Evolutionary conservation across 2,797 vertebrate genomes (phyloP).

Genomic region (Onychomys leucogaster): DNA sequence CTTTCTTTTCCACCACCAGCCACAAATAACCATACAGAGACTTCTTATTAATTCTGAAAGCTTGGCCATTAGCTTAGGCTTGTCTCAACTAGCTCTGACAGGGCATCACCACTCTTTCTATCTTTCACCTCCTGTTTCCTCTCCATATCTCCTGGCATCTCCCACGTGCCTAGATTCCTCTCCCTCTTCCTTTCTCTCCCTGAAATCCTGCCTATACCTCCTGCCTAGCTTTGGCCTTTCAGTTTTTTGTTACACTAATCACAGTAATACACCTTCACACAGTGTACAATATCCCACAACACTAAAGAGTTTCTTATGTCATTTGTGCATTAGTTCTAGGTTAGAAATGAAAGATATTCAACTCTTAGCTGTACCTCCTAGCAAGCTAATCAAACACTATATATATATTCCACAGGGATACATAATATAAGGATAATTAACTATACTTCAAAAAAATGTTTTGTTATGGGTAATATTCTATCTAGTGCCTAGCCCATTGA

Average conservation of each 20-base stretch:
- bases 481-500: background rate
- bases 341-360: background rate
- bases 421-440: constrained; percentile 56
- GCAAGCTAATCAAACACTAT: background rate
- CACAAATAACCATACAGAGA: background rate
- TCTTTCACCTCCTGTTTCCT: background rate
- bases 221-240: background rate
- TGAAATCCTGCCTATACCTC: background rate
- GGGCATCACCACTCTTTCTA: background rate
- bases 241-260: background rate
- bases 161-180: background rate
- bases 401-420: background rate
- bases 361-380: background rate
- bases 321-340: background rate
- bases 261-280: background rate
- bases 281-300: background rate
- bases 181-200: background rate
- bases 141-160: background rate
- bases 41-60: background rate
- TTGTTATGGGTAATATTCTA: background rate
- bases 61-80: background rate
- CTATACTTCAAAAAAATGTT: constrained; percentile 45
- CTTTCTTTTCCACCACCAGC: background rate
- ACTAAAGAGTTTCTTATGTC: background rate
- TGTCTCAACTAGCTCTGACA: background rate